These are phyloP conservation scores for Seriola quinqueradiata DNA, from an alignment of 2,113 vertebrate species.

Conservation along the genomic window DNA sequence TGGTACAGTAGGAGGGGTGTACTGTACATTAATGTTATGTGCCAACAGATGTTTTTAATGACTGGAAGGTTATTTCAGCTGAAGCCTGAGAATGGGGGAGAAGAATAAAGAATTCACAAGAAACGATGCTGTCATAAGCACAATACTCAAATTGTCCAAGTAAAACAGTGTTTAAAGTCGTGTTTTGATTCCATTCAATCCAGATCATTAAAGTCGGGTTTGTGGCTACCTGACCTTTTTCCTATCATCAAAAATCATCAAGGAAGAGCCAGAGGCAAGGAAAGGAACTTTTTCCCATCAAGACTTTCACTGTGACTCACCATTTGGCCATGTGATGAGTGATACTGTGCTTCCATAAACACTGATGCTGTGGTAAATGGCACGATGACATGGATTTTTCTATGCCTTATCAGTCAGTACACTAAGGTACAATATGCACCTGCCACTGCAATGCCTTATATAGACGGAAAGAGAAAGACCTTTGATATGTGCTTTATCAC, in stretches of 20 bases:
- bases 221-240: slow-evolving; percentile 38
- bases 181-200: slow-evolving; percentile 37
- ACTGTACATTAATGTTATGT: slow-evolving; percentile 46
- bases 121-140: slow-evolving; percentile 29
- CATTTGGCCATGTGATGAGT: slow-evolving; percentile 7
- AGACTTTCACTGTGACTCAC: slow-evolving; percentile 42
- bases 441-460: slow-evolving; percentile 35
- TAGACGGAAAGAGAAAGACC: slow-evolving; percentile 21
- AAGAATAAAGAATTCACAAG: slow-evolving; percentile 40
- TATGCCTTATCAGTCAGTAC: slow-evolving; percentile 24
- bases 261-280: slow-evolving; percentile 27
- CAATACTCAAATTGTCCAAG: slow-evolving; percentile 36
- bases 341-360: slow-evolving; percentile 29
- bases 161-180: slow-evolving; percentile 41
- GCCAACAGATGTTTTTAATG: slow-evolving; percentile 74
- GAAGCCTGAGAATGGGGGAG: slow-evolving; percentile 43
- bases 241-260: slow-evolving; percentile 3
- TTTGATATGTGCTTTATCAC: slow-evolving; percentile 13
- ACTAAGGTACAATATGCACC: slow-evolving; percentile 27
- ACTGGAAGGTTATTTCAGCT: slow-evolving; percentile 52
- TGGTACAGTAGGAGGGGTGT: slow-evolving; percentile 69
- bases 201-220: slow-evolving; percentile 10
- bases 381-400: slow-evolving; percentile 8
- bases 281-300: slow-evolving; percentile 38
- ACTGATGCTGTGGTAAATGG: slow-evolving; percentile 24